A percentile compares a stretch with the other conserved stretches of the same genome.
Conservation (phyloP, 2,797 vertebrate genomes). For the Saxicola maurus region DNA sequence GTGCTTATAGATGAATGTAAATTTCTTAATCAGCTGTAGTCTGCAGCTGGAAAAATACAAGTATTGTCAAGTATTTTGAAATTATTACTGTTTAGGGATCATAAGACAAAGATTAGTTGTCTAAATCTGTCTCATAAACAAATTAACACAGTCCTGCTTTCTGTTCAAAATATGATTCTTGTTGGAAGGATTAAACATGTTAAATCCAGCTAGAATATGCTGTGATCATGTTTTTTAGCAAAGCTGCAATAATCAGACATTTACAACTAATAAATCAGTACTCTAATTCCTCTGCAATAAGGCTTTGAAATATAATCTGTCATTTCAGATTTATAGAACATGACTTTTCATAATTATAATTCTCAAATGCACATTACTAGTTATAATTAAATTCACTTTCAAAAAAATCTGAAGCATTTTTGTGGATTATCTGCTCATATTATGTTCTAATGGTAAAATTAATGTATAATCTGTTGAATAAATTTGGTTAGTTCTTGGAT, state of each 20-base stretch:
- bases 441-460: constrained; percentile 67
- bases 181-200: constrained; percentile 67
- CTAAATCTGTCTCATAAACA: constrained; percentile 69
- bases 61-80: constrained; percentile 31
- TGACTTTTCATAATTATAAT: constrained; percentile 74
- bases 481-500: constrained; percentile 60
- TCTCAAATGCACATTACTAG: constrained; percentile 68
- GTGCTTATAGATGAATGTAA: background rate
- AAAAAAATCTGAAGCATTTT: constrained; percentile 66
- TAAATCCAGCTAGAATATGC: constrained; percentile 71
- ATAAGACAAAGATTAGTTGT: constrained; percentile 61
- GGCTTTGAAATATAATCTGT: constrained; percentile 79
- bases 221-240: constrained; percentile 63
- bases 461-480: constrained; percentile 73
- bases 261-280: constrained; percentile 77
- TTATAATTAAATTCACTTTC: constrained; percentile 79
- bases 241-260: constrained; percentile 75
- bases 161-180: constrained; percentile 60
- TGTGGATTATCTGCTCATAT: constrained; percentile 71
- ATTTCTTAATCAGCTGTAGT: constrained; percentile 13
- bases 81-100: constrained; percentile 48
- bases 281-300: constrained; percentile 75
- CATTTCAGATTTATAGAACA: constrained; percentile 75
- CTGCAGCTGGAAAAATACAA: background rate
- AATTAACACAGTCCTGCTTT: constrained; percentile 67